Conservation (phyloP, 64 coral and sea anemone species). For the Pocillopora verrucosa region DNA sequence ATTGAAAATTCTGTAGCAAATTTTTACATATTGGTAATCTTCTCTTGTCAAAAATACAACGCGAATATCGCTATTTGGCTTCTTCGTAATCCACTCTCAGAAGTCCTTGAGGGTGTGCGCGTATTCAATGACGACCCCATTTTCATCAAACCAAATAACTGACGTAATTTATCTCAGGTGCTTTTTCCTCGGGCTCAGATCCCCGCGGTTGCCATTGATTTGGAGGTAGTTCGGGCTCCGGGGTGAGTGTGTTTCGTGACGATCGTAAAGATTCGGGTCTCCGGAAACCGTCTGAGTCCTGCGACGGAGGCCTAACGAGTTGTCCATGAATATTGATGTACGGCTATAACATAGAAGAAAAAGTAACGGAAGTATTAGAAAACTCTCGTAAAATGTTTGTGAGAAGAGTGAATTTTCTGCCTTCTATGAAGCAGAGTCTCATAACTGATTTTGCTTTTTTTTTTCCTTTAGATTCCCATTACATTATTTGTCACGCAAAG, state of each 20-base stretch:
- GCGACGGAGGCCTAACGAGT: conserved; percentile 67
- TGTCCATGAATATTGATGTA: conserved; percentile 87
- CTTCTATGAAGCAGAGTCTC: no score
- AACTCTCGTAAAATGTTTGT: no score
- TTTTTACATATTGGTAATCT: no score
- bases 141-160: conserved; percentile 25
- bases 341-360: conserved; percentile 42
- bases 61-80: no score
- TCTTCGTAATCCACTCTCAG: neutral
- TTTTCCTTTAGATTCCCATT: no score
- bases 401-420: no score
- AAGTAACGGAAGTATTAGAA: neutral
- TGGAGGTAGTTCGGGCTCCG: conserved; percentile 27
- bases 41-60: no score
- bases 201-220: conserved; percentile 3
- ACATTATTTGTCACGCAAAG: no score
- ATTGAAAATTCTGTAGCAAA: no score
- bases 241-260: conserved; percentile 15
- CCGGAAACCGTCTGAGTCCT: conserved; percentile 32
- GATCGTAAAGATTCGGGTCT: conserved; percentile 53
- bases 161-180: conserved; percentile 30
- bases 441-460: no score
- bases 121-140: neutral
- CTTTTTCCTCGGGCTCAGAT: conserved; percentile 20
- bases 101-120: neutral